Percentiles rank a stretch among this genome's conserved stretches.
These are phyloP conservation scores for Contarinia nasturtii DNA, from an alignment of 1,140 invertebrate genomes.

Conservation along the genomic window DNA sequence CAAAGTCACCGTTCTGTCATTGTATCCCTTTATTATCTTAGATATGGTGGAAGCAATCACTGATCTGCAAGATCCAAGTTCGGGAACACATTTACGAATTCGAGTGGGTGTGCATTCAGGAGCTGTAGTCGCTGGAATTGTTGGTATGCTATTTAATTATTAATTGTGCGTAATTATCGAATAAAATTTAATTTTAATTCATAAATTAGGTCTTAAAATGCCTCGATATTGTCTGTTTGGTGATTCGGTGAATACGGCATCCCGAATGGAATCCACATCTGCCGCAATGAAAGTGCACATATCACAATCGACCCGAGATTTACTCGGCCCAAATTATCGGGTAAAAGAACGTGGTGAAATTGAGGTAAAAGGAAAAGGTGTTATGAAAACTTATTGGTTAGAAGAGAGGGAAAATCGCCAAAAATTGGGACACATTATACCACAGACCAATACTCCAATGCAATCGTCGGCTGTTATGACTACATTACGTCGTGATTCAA, in stretches of 20 bases:
- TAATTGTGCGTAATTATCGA: too few species aligned
- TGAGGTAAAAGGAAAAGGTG: slow-evolving; percentile 69
- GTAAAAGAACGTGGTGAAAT: slow-evolving; percentile 66
- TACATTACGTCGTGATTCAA: slow-evolving; percentile 20
- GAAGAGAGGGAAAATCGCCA: slow-evolving; percentile 41
- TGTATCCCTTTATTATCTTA: too few species aligned
- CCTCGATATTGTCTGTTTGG: slow-evolving; percentile 67
- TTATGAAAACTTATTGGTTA: slow-evolving; percentile 89
- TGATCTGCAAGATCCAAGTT: slow-evolving; percentile 77
- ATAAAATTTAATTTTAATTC: too few species aligned
- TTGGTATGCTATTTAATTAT: too few species aligned
- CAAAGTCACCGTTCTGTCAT: too few species aligned
- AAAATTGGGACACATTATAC: slow-evolving; percentile 18
- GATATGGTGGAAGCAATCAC: slow-evolving; percentile 90
- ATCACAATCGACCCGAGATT: slow-evolving; percentile 64
- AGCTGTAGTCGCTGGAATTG: slow-evolving; percentile 84
- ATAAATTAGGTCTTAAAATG: slow-evolving; percentile 65
- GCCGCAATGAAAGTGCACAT: slow-evolving; percentile 89
- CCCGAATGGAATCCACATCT: slow-evolving; percentile 79
- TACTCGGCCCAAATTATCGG: slow-evolving; percentile 55
- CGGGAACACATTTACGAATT: slow-evolving; percentile 71
- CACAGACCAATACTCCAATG: slow-evolving; percentile 6
- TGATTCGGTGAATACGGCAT: slow-evolving; percentile 82
- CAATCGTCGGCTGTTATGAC: slow-evolving; percentile 11
- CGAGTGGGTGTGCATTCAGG: slow-evolving; percentile 79